Conservation (phyloP, 1,140 invertebrate species). For the Atopsyche davidsoni region DNA sequence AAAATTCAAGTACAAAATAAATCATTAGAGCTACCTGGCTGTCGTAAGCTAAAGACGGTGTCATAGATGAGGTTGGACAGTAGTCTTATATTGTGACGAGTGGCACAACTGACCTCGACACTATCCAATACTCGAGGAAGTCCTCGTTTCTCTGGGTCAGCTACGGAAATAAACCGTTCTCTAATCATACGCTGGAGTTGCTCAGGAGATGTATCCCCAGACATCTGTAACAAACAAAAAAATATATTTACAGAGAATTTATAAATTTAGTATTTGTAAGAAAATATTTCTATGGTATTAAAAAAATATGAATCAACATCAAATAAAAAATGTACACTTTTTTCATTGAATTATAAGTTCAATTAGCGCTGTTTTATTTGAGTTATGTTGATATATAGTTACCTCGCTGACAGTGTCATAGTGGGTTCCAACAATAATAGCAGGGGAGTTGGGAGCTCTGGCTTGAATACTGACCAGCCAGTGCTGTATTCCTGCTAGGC, state of each 20-base stretch:
- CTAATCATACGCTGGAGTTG: constrained; percentile 84
- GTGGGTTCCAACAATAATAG: constrained; percentile 91
- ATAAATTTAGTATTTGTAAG: too few species aligned
- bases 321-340: too few species aligned
- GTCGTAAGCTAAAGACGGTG: constrained; percentile 83
- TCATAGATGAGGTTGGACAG: constrained; percentile 92
- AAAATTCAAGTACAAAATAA: constrained; percentile 4
- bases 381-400: constrained; percentile 38
- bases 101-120: constrained; percentile 79
- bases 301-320: constrained; percentile 60
- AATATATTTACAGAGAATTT: too few species aligned
- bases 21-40: constrained; percentile 55
- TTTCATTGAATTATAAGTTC: too few species aligned
- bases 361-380: too few species aligned
- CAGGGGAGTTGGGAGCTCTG: constrained; percentile 87
- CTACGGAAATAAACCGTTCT: constrained; percentile 85
- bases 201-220: constrained; percentile 54
- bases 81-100: constrained; percentile 83
- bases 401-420: constrained; percentile 81
- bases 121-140: constrained; percentile 89
- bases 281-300: too few species aligned
- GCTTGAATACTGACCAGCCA: constrained; percentile 73
- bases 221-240: constrained; percentile 12
- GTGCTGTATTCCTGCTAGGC: constrained; percentile 83
- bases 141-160: constrained; percentile 94